phyloP scores from a whole-genome alignment of 2,113 vertebrate species.

The Pardalotus punctatus region DNA sequence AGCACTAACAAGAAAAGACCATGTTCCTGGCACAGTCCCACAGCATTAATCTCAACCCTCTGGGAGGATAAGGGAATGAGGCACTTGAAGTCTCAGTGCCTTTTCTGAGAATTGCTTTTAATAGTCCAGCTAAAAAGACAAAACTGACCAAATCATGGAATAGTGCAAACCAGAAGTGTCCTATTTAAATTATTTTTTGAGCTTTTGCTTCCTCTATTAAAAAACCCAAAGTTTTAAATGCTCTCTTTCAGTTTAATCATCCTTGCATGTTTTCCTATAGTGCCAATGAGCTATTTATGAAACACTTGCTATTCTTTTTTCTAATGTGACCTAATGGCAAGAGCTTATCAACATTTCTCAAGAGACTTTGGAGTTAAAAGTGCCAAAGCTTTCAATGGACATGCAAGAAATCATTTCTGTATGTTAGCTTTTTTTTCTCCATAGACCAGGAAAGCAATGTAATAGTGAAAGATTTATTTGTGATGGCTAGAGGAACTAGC shows the following conservation, averaged over 20 bases:
- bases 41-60: slow-evolving; percentile 46
- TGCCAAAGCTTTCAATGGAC: neutral
- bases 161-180: neutral
- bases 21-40: slow-evolving; percentile 41
- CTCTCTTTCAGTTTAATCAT: neutral
- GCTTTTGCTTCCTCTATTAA: neutral
- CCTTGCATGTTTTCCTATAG: neutral
- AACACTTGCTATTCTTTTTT: neutral
- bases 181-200: neutral
- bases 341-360: neutral
- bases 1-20: slow-evolving; percentile 49
- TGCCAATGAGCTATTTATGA: neutral
- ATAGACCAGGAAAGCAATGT: neutral
- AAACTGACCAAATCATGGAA: neutral
- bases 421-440: neutral
- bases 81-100: slow-evolving; percentile 3
- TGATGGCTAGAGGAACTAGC: neutral
- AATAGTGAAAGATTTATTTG: neutral
- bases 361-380: neutral
- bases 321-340: neutral
- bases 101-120: slow-evolving; percentile 30
- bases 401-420: neutral
- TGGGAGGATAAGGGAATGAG: slow-evolving; percentile 21
- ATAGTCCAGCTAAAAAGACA: neutral
- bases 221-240: neutral